Conservation (phyloP, 2,888 invertebrate genomes). For the Diabrotica balteata region DNA sequence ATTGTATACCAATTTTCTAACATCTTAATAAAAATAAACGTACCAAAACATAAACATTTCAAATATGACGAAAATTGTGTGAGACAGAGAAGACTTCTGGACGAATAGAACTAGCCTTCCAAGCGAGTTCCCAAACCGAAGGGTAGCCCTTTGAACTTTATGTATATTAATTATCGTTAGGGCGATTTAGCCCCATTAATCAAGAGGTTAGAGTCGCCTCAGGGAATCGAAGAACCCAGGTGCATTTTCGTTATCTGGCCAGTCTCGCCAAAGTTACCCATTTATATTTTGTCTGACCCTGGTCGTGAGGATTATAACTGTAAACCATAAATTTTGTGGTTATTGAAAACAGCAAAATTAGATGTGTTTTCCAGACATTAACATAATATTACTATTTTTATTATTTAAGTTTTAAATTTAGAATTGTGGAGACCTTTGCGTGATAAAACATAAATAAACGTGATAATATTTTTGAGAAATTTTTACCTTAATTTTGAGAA, state of each 20-base stretch:
- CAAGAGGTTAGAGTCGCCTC: slow-evolving; percentile 36
- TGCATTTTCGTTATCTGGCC: slow-evolving; percentile 32
- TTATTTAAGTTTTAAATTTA: too few species aligned
- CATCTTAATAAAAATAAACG: too few species aligned
- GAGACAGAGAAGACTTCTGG: background rate
- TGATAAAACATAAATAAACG: too few species aligned
- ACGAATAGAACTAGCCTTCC: slow-evolving; percentile 7
- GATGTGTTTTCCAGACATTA: background rate
- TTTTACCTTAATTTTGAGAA: too few species aligned
- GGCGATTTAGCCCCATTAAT: slow-evolving; percentile 42
- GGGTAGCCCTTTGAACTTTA: slow-evolving; percentile 33
- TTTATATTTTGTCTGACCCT: slow-evolving; percentile 3
- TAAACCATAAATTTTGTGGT: background rate
- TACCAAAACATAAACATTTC: background rate
- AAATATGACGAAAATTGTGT: slow-evolving; percentile 2
- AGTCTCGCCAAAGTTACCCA: slow-evolving; percentile 1
- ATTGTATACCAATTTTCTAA: too few species aligned
- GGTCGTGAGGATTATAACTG: slow-evolving; percentile 4
- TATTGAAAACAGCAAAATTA: background rate
- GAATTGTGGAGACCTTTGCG: too few species aligned
- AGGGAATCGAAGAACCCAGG: slow-evolving; percentile 42
- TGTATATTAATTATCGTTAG: slow-evolving; percentile 45
- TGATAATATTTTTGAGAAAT: too few species aligned
- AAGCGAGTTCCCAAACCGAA: slow-evolving; percentile 13
- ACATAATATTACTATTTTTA: too few species aligned